Conservation (phyloP, 2,797 vertebrate species). For the Arnoldichthys spilopterus region DNA sequence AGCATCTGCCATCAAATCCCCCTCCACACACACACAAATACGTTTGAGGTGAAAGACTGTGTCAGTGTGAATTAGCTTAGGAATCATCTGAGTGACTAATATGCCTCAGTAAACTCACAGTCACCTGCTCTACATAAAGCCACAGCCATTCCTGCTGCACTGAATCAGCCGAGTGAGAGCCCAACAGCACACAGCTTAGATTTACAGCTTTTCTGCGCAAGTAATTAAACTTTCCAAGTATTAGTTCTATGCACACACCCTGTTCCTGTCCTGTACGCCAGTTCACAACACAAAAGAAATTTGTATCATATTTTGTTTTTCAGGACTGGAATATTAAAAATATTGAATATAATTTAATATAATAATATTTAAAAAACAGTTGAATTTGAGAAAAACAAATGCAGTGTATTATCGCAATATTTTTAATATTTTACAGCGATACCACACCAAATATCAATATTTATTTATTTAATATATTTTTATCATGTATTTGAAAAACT, state of each 20-base stretch:
- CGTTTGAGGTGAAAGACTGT: slow-evolving; percentile 5
- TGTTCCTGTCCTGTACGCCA: slow-evolving; percentile 51
- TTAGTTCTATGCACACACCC: slow-evolving; percentile 47
- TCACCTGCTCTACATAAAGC: background rate
- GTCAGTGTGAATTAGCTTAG: slow-evolving; percentile 24
- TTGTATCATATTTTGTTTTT: too few species aligned
- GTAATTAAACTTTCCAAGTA: background rate
- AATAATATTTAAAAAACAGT: too few species aligned
- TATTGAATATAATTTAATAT: too few species aligned
- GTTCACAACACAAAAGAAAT: slow-evolving; percentile 54
- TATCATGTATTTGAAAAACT: too few species aligned
- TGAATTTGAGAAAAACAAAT: too few species aligned
- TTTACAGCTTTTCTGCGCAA: background rate
- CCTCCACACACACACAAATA: slow-evolving; percentile 18
- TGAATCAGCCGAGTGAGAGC: background rate
- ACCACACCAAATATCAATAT: too few species aligned
- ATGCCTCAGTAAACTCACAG: background rate
- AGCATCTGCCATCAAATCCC: slow-evolving; percentile 28
- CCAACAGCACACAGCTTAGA: background rate
- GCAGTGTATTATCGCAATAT: too few species aligned
- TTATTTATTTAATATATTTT: too few species aligned
- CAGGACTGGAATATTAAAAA: too few species aligned
- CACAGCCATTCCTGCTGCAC: background rate
- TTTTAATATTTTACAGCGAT: too few species aligned
- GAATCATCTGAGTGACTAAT: slow-evolving; percentile 16